Conservation (phyloP, 2,797 vertebrate genomes). For the Malurus splendens region DNA sequence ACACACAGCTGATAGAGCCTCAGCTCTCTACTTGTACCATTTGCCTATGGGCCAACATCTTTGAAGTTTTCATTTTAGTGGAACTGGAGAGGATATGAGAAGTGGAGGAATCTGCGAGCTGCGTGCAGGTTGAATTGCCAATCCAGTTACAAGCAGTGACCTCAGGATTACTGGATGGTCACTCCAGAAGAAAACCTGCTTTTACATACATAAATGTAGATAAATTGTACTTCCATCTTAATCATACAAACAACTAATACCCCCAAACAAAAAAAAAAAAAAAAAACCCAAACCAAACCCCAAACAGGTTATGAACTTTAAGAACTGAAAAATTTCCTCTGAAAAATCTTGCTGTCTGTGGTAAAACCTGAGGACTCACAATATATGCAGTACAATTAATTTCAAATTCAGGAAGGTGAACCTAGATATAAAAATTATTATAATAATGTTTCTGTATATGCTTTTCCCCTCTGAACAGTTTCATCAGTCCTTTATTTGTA, state of each 20-base stretch:
- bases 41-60: background rate
- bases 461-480: background rate
- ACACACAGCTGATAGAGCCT: background rate
- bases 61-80: background rate
- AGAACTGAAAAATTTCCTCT: background rate
- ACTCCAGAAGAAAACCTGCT: background rate
- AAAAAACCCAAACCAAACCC: background rate
- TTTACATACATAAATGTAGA: background rate
- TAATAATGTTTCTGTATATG: background rate
- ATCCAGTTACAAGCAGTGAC: accelerated
- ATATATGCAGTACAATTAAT: background rate
- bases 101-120: background rate
- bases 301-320: background rate
- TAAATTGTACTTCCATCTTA: background rate
- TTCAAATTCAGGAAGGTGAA: background rate
- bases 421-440: background rate
- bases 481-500: background rate
- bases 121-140: background rate
- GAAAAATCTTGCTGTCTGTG: background rate
- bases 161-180: background rate
- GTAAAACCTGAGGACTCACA: background rate
- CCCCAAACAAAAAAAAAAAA: background rate
- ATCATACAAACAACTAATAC: background rate
- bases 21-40: background rate
- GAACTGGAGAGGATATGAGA: background rate